A percentile compares a stretch with the other conserved stretches of the same genome.
These are phyloP conservation scores for Colinus virginianus DNA, from an alignment of 2,113 vertebrate genomes.

Conservation along the genomic window DNA sequence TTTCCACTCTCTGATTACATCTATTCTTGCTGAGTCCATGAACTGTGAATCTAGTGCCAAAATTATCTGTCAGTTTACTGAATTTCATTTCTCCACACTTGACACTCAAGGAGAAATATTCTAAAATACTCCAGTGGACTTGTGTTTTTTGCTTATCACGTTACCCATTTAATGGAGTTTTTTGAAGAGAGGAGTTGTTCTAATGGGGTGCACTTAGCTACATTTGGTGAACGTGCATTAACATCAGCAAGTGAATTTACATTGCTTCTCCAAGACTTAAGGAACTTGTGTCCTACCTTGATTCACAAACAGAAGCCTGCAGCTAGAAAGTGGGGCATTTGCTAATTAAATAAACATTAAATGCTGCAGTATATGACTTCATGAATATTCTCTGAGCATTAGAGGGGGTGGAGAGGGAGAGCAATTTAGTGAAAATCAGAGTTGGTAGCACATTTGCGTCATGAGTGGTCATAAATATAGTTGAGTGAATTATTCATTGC, in stretches of 20 bases:
- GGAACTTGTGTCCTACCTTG: background rate
- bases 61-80: background rate
- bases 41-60: background rate
- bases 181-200: background rate
- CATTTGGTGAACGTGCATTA: background rate
- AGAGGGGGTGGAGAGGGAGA: background rate
- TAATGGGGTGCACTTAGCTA: background rate
- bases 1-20: background rate
- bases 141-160: background rate
- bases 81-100: background rate
- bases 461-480: background rate
- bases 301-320: background rate
- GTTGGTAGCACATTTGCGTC: background rate
- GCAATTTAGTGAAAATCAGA: background rate
- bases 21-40: background rate
- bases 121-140: background rate
- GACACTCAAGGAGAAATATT: background rate
- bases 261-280: background rate
- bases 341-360: constrained; percentile 16
- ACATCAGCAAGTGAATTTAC: background rate
- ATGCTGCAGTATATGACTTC: background rate
- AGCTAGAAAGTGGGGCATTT: background rate
- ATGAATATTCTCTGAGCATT: constrained; percentile 3
- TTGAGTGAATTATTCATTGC: background rate
- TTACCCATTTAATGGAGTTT: background rate